Evolutionary conservation across 2,113 vertebrate genomes (phyloP), one percentile per base, ranked within the genome.

Genomic region (Ictidomys tridecemlineatus): DNA sequence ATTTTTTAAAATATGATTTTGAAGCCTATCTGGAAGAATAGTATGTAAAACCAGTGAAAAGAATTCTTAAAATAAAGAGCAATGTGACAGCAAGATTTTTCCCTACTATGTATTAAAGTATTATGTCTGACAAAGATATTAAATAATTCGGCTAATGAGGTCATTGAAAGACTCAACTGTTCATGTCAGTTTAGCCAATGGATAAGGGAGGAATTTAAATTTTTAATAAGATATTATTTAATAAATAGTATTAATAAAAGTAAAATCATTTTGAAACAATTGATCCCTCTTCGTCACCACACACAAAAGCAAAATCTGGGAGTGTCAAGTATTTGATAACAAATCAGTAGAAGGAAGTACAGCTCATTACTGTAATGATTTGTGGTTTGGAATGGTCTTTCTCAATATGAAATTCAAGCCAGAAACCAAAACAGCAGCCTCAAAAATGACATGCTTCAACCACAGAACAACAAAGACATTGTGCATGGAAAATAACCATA

Each of bases 1-100:
- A 88, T 45, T 56, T 56, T 94, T 91, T 13, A 34, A 30, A 78
- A 61, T 42, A 13, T 93, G 10, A 34, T 74, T 91, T 80, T 67
- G 61, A 61, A 58, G 5, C 6, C 30, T 32, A 70, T 80, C n/a
- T 85, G 51, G 56, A 85, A 89, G 30, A 69, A 69, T 34, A 42
- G 45, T 63, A 63, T 34, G 34, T 65, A 42, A 74, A 53, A 74
- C 34, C 28, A 92, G 2, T 16, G 72, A 88, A 14, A 17, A 78
- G 24, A 94, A 58, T 78, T 93, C 37, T 63, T 22, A 79, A 93
- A 88, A 79, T 79, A 39, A 95, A 65, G 9, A 78, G 26, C 65
- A 84, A 17, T 85, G 39, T 9, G 16, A 10, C 70, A 16, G 69
- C 39, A 37, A 84, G 8, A 13, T 87, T 84, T 74, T 87, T 58